These are phyloP conservation scores for Petrolisthes cinctipes DNA, from an alignment of 2,888 invertebrate species.

Conservation along the genomic window DNA sequence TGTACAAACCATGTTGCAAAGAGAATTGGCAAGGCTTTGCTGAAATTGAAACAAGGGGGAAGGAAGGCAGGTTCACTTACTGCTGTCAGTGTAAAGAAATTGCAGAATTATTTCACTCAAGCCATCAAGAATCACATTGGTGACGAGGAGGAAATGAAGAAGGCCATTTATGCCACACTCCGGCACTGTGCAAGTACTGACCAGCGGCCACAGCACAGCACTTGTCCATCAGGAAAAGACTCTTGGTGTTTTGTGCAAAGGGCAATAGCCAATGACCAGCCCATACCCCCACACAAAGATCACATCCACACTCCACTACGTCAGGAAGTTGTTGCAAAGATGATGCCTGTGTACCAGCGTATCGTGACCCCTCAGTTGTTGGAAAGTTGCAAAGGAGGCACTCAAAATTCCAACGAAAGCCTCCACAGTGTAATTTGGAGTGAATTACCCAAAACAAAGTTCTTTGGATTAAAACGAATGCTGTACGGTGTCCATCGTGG, in stretches of 20 bases:
- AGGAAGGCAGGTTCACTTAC: not conserved
- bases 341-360: conserved; percentile 27
- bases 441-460: conserved; percentile 18
- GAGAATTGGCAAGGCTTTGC: too few species aligned
- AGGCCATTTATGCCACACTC: conserved; percentile 19
- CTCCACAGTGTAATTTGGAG: conserved; percentile 30
- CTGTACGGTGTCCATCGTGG: conserved; percentile 13
- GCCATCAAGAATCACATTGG: too few species aligned
- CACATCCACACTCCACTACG: not conserved
- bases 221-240: conserved; percentile 9
- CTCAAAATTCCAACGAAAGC: conserved; percentile 33
- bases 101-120: too few species aligned
- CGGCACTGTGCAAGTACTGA: conserved; percentile 10
- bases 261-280: too few species aligned
- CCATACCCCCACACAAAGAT: conserved; percentile 21
- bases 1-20: too few species aligned
- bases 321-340: not conserved
- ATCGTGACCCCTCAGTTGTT: conserved; percentile 18
- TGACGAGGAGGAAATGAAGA: too few species aligned
- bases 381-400: conserved; percentile 21
- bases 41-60: conserved; percentile 3
- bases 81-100: too few species aligned
- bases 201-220: conserved; percentile 9
- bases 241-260: conserved; percentile 28
- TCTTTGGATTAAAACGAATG: conserved; percentile 20